These are phyloP conservation scores for Nymphalis polychloros DNA, from an alignment of 2,888 invertebrate genomes.

Conservation along the genomic window DNA sequence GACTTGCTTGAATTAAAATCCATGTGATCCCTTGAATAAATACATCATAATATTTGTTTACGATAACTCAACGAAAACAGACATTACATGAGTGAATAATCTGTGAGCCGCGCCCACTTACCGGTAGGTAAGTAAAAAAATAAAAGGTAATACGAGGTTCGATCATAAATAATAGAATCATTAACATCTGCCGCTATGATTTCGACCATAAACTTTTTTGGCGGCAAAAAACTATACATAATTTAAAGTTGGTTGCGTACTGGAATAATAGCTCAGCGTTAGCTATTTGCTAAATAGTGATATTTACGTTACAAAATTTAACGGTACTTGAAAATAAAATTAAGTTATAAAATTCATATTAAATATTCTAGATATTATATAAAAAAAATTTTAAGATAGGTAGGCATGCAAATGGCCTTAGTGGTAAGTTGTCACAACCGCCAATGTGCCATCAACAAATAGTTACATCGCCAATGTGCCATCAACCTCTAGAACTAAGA, in stretches of 20 bases:
- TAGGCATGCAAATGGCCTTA: too few species aligned
- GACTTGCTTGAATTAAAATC: too few species aligned
- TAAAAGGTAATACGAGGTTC: conserved; percentile 57
- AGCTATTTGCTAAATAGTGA: too few species aligned
- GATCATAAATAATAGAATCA: conserved; percentile 80
- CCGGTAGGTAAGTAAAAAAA: conserved; percentile 49
- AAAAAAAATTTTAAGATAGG: too few species aligned
- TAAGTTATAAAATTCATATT: too few species aligned
- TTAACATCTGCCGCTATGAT: conserved; percentile 79
- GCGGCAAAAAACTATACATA: conserved; percentile 53
- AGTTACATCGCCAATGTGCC: too few species aligned
- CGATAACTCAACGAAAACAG: conserved; percentile 42
- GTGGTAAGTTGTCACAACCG: too few species aligned
- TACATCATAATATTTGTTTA: conserved; percentile 24
- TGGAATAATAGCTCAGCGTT: background rate
- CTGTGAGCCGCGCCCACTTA: conserved; percentile 43
- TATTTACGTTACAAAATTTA: too few species aligned
- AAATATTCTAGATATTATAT: too few species aligned
- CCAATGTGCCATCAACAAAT: too few species aligned
- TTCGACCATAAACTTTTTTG: conserved; percentile 68
- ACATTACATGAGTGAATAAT: conserved; percentile 54
- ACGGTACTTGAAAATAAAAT: too few species aligned
- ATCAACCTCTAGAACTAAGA: too few species aligned
- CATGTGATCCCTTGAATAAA: background rate
- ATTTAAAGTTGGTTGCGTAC: conserved; percentile 35